Conservation (phyloP, 1,140 invertebrate species). For the Pseudomyrmex sp. region DNA sequence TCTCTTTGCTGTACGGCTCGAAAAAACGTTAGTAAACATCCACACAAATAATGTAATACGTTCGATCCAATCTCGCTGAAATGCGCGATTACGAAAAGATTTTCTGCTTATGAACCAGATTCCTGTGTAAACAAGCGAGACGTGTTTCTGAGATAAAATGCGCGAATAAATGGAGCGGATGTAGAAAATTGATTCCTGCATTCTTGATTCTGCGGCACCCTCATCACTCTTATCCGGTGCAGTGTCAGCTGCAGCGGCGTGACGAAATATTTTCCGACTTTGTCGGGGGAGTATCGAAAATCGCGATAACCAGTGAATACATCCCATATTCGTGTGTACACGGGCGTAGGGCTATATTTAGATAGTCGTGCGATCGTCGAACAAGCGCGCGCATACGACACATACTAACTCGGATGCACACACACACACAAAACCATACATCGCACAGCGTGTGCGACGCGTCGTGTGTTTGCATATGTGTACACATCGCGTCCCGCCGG, state of each 20-base stretch:
- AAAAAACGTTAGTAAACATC: too few species aligned
- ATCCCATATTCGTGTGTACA: conserved; percentile 50
- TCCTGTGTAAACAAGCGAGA: background rate
- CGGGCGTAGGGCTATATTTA: conserved; percentile 49
- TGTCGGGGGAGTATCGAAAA: conserved; percentile 55
- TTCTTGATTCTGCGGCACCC: conserved; percentile 49
- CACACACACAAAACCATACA: background rate
- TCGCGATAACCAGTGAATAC: conserved; percentile 60
- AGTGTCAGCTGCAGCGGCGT: conserved; percentile 52
- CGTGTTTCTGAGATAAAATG: conserved; percentile 18
- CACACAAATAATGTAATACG: too few species aligned
- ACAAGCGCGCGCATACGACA: background rate
- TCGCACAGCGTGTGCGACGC: conserved; percentile 12
- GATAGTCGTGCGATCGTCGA: conserved; percentile 54
- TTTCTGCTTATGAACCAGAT: background rate
- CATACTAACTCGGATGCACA: background rate
- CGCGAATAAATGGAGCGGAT: conserved; percentile 45
- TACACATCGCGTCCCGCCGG: conserved; percentile 5
- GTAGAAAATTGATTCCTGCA: conserved; percentile 54
- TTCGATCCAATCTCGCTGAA: too few species aligned
- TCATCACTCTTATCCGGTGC: conserved; percentile 57
- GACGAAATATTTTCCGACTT: conserved; percentile 61
- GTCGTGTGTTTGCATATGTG: conserved; percentile 42
- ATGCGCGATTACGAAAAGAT: too few species aligned
- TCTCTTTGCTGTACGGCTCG: background rate